Evolutionary conservation across 2,797 vertebrate genomes (phyloP), one percentile per base, ranked within the genome.

Genomic region (Cirrhinus mrigala): DNA sequence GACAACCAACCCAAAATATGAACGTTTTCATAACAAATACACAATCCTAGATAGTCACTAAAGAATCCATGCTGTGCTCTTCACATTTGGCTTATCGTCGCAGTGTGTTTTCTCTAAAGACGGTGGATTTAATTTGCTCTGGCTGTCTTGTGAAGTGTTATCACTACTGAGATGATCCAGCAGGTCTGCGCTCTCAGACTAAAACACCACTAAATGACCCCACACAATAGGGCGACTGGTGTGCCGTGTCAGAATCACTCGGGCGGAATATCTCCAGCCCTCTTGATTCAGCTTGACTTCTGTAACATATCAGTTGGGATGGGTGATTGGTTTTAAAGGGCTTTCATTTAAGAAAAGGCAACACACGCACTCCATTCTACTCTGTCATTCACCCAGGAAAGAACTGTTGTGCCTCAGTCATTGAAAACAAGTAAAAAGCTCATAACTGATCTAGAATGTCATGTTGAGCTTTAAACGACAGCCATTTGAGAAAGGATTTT

Each of bases 291-390:
- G 78, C 58, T 44, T 12, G 79, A 79, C 58, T 56, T 81, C n/a
- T n/a, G 70, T 52, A 69, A 68, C 54, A 69, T 69, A 14, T 4
- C 64, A 22, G 20, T 81, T 56, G 75, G 78, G 48, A 75, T 2
- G 70, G 52, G 58, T 56, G 78, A 52, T 44, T 58, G 71, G 56
- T 68, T 81, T 86, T 75, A 73, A 66, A 62, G 62, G 24, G 84
- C 79, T 85, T 85, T 66, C n/a, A 48, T 81, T 81, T 71, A 56
- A 44, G 33, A 85, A 71, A 81, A 37, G 48, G 52, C 60, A 56
- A 78, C 83, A 71, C 56, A 60, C 66, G 9, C 9, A 46, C 48
- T 12, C 40, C 37, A 20, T 81, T 79, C 84, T 74, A 46, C 12
- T 73, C 70, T 78, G 33, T 33, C 62, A 33, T 15, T 66, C 27